Percentiles rank a stretch among this genome's conserved stretches.
Evolutionary conservation across 2,797 vertebrate species (phyloP).

Genomic region (Eptatretus atami): DNA sequence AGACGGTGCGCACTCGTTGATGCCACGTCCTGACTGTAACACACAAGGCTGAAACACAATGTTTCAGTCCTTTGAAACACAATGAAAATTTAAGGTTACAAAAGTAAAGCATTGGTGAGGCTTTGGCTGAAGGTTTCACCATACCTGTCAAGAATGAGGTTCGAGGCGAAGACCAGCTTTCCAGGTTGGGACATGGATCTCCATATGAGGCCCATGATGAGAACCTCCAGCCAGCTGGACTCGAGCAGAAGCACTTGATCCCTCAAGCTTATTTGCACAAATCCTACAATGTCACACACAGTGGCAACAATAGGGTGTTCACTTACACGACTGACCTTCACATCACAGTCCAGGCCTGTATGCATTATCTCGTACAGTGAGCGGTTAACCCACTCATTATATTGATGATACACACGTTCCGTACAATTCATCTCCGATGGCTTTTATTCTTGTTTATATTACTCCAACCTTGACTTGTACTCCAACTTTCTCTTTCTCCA

Average conservation of each 20-base stretch:
- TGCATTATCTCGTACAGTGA: no score
- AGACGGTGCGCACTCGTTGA: no score
- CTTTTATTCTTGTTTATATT: no score
- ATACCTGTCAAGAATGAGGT: slow-evolving; percentile 68
- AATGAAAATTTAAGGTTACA: not conserved
- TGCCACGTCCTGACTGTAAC: no score
- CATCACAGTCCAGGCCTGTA: no score
- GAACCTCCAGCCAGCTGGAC: slow-evolving; percentile 79
- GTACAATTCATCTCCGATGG: no score
- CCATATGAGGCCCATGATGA: slow-evolving; percentile 94
- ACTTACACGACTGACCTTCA: no score
- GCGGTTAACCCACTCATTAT: no score
- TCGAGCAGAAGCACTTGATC: slow-evolving; percentile 76
- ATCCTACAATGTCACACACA: slow-evolving; percentile 20
- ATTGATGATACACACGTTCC: no score
- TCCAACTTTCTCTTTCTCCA: no score
- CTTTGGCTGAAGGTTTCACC: slow-evolving; percentile 6
- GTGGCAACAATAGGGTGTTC: no score
- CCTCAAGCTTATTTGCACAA: slow-evolving; percentile 40
- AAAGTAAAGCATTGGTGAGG: not conserved
- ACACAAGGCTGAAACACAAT: not conserved
- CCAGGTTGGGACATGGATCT: slow-evolving; percentile 70
- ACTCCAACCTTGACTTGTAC: no score
- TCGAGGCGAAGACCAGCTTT: slow-evolving; percentile 70
- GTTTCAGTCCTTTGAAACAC: not conserved